Evolutionary conservation across 1,140 invertebrate genomes (phyloP).

Genomic region (Papilio aristodemus): DNA sequence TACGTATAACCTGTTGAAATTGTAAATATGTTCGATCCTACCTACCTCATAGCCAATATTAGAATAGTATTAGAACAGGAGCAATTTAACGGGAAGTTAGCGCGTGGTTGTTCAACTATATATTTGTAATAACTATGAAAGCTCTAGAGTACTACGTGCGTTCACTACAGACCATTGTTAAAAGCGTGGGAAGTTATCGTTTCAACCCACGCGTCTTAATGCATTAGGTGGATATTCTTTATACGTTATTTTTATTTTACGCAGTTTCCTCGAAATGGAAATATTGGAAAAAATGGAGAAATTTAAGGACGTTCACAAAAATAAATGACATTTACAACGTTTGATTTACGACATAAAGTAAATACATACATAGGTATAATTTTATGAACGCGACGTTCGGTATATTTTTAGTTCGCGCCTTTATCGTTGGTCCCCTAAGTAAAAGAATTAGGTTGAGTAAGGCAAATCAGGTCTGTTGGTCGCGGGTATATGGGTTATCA

Average conservation of each 20-base stretch:
- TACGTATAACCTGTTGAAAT: too few relatives aligned
- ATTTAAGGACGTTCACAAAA: too few relatives aligned
- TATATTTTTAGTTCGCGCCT: neutral
- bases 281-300: too few relatives aligned
- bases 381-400: neutral
- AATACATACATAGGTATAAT: too few relatives aligned
- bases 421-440: neutral
- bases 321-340: too few relatives aligned
- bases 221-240: neutral
- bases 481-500: conserved; percentile 51
- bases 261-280: too few relatives aligned
- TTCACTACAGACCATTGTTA: conserved; percentile 2
- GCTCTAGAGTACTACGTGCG: neutral
- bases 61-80: neutral
- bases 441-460: conserved; percentile 44
- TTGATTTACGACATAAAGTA: too few relatives aligned
- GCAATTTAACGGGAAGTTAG: neutral
- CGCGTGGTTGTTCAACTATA: conserved; percentile 5
- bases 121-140: neutral
- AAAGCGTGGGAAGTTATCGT: conserved; percentile 1
- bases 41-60: too few relatives aligned
- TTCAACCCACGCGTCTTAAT: neutral
- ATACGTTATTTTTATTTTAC: too few relatives aligned
- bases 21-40: too few relatives aligned
- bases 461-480: conserved; percentile 47